Evolutionary conservation across 2,113 vertebrate genomes (phyloP).

Genomic region (Setophaga petechia): DNA sequence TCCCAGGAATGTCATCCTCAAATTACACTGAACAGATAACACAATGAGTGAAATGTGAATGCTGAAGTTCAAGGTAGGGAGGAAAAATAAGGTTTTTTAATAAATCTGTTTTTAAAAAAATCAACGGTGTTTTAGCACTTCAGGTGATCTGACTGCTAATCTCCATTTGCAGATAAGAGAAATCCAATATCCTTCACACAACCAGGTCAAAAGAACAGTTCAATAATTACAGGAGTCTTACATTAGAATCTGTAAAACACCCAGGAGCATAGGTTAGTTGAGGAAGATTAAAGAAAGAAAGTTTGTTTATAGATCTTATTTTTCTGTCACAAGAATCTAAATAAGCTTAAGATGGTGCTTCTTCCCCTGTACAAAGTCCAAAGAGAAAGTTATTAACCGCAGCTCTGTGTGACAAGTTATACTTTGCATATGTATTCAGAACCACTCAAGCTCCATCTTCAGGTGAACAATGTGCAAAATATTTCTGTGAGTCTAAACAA

Average conservation of each 20-base stretch:
- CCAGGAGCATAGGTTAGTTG: slow-evolving; percentile 33
- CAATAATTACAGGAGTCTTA: slow-evolving; percentile 53
- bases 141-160: slow-evolving; percentile 37
- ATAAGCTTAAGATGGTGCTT: background rate
- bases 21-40: background rate
- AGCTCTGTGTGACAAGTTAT: background rate
- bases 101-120: slow-evolving; percentile 21
- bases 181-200: slow-evolving; percentile 52
- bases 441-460: slow-evolving; percentile 61
- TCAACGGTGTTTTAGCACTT: slow-evolving; percentile 19
- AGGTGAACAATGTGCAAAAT: slow-evolving; percentile 26
- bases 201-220: slow-evolving; percentile 45
- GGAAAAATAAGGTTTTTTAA: background rate
- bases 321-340: slow-evolving; percentile 66
- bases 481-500: slow-evolving; percentile 45
- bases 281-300: slow-evolving; percentile 51
- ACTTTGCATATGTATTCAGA: background rate
- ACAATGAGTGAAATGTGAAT: background rate
- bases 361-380: background rate
- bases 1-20: background rate
- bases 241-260: slow-evolving; percentile 58
- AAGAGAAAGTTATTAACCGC: slow-evolving; percentile 23
- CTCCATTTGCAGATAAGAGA: slow-evolving; percentile 33
- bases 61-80: background rate
- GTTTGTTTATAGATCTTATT: slow-evolving; percentile 73